phyloP scores from a whole-genome alignment of 2,797 vertebrate genomes.

The Peromyscus nudipes region DNA sequence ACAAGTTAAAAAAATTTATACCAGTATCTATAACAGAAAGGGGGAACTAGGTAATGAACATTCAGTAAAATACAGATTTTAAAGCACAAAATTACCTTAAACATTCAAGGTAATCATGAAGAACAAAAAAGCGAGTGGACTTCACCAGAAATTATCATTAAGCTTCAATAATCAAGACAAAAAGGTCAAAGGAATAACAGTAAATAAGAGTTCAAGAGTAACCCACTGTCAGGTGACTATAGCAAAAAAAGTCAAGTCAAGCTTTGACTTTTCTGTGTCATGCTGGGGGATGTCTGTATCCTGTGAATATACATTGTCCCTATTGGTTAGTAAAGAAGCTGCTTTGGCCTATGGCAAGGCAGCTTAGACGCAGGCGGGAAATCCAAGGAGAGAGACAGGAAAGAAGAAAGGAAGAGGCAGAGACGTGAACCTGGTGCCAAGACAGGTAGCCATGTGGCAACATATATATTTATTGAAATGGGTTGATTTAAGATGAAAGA shows the following conservation, averaged over 20 bases:
- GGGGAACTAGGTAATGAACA: neutral
- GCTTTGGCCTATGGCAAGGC: no score
- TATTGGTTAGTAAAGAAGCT: no score
- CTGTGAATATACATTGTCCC: no score
- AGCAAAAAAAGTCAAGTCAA: neutral
- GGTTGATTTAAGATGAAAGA: no score
- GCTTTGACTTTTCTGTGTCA: neutral
- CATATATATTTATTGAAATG: no score
- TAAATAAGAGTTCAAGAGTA: neutral
- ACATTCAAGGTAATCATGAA: neutral
- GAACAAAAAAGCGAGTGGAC: neutral
- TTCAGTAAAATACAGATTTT: neutral
- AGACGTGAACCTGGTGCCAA: no score
- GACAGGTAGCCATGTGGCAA: no score
- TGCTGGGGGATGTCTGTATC: no score
- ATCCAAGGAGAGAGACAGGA: no score
- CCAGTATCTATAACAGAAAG: neutral
- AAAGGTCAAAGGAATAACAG: neutral
- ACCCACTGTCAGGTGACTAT: neutral
- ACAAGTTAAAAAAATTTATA: neutral
- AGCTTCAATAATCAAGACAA: neutral
- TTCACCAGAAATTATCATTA: neutral
- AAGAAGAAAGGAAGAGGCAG: no score
- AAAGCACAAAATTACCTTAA: constrained; percentile 31
- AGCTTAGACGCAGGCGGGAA: no score